Percentiles rank a stretch among this genome's conserved stretches.
phyloP scores from a whole-genome alignment of 2,888 invertebrate species.

The Maniola hyperantus region DNA sequence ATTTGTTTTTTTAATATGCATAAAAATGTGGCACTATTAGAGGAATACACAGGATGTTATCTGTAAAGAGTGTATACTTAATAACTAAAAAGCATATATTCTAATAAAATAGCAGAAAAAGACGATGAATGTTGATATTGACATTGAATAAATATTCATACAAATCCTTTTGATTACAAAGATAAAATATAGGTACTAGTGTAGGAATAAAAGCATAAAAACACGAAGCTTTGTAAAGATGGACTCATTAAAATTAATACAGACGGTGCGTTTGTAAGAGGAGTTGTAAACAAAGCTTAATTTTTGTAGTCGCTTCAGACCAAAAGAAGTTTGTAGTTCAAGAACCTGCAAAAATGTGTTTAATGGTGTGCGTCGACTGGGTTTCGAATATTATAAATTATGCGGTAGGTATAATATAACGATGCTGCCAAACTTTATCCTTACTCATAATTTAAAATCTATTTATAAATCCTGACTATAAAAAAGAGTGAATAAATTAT shows the following conservation, averaged over 20 bases:
- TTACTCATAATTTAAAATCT: no score
- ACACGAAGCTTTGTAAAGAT: slow-evolving; percentile 45
- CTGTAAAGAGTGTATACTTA: neutral
- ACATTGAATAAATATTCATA: neutral
- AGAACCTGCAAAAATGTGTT: slow-evolving; percentile 31
- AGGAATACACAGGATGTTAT: no score
- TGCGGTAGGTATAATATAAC: neutral
- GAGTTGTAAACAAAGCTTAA: slow-evolving; percentile 51
- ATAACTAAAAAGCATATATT: neutral
- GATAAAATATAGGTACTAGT: slow-evolving; percentile 26
- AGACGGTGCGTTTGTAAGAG: slow-evolving; percentile 60
- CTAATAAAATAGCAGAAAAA: neutral
- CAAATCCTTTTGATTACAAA: slow-evolving; percentile 11
- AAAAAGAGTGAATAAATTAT: no score
- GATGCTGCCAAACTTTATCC: neutral
- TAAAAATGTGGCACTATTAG: no score
- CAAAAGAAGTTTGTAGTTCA: slow-evolving; percentile 34
- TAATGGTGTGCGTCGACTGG: neutral
- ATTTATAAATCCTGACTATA: no score
- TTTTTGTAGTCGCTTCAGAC: slow-evolving; percentile 31
- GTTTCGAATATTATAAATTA: neutral
- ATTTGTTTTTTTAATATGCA: no score
- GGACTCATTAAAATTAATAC: slow-evolving; percentile 73
- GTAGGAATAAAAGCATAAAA: slow-evolving; percentile 35
- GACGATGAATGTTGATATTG: neutral